Percentiles rank a stretch among this genome's conserved stretches.
phyloP scores from a whole-genome alignment of 2,113 vertebrate species.

The Lophotis ruficrista region DNA sequence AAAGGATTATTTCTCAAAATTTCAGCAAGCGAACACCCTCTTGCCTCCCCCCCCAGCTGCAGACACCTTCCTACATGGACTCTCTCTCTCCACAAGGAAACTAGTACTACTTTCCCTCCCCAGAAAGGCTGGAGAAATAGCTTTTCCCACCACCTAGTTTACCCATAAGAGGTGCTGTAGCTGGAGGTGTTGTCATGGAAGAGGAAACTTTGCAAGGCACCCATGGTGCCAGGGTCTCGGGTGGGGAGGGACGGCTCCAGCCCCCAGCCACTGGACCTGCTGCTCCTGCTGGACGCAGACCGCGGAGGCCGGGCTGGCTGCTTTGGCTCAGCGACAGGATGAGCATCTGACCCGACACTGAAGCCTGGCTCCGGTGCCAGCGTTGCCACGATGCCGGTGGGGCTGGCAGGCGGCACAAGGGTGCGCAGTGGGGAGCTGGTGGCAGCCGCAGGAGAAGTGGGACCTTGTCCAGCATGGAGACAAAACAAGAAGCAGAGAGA shows the following conservation, averaged over 20 bases:
- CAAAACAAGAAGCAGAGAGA: not conserved
- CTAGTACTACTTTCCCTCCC: not conserved
- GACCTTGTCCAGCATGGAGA: conserved; percentile 31
- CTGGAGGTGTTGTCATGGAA: not conserved
- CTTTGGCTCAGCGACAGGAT: not conserved
- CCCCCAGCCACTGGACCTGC: not conserved
- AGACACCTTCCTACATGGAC: not conserved
- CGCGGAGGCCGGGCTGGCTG: not conserved
- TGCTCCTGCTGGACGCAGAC: not conserved
- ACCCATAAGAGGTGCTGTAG: conserved; percentile 2
- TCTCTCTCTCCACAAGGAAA: not conserved
- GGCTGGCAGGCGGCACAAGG: not conserved
- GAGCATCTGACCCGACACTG: not conserved
- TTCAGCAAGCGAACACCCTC: not conserved
- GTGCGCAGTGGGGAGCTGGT: not conserved
- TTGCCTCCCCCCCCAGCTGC: accelerated
- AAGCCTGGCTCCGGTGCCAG: not conserved
- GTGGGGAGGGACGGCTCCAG: conserved; percentile 12
- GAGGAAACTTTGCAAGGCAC: not conserved
- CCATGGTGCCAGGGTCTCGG: accelerated
- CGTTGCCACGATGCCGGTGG: not conserved
- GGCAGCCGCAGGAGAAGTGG: not conserved
- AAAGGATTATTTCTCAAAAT: not conserved
- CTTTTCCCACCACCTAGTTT: not conserved
- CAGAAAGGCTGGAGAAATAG: not conserved